phyloP scores from a whole-genome alignment of 2,888 invertebrate genomes.

The Calliopum simillimum region DNA sequence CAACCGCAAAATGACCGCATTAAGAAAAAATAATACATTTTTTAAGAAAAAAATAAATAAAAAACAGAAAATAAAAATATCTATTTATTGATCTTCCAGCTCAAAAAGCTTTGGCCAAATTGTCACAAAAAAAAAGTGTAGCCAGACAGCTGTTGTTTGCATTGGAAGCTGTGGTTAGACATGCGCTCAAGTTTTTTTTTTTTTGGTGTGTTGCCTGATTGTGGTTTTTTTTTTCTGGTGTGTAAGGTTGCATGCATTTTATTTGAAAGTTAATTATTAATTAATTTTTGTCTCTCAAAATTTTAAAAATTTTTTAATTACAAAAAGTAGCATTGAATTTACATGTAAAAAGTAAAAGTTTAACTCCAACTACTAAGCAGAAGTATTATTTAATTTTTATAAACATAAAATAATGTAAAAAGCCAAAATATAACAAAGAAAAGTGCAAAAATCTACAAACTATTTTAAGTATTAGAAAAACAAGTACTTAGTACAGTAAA shows the following conservation, averaged over 20 bases:
- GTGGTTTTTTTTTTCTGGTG: neutral
- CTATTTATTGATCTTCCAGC: slow-evolving; percentile 23
- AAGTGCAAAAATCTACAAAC: neutral
- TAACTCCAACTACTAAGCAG: no score
- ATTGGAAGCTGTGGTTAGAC: slow-evolving; percentile 34
- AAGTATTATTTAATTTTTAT: neutral
- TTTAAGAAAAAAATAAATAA: neutral
- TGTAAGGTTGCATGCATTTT: slow-evolving; percentile 19
- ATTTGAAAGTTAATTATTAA: no score
- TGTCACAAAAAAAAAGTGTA: no score
- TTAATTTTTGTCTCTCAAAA: neutral
- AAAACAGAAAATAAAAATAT: slow-evolving; percentile 6
- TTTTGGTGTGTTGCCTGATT: neutral
- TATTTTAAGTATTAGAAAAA: neutral
- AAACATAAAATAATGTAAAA: neutral
- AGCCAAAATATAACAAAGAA: no score
- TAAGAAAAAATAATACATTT: no score
- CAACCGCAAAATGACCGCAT: slow-evolving; percentile 12
- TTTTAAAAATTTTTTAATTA: no score
- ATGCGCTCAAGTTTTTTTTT: slow-evolving; percentile 19
- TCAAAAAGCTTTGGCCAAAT: neutral
- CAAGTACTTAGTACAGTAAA: no score
- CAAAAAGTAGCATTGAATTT: no score
- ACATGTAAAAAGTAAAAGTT: no score
- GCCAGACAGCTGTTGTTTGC: neutral